phyloP scores from a whole-genome alignment of 2,113 vertebrate species.

The Cephalopterus ornatus region DNA sequence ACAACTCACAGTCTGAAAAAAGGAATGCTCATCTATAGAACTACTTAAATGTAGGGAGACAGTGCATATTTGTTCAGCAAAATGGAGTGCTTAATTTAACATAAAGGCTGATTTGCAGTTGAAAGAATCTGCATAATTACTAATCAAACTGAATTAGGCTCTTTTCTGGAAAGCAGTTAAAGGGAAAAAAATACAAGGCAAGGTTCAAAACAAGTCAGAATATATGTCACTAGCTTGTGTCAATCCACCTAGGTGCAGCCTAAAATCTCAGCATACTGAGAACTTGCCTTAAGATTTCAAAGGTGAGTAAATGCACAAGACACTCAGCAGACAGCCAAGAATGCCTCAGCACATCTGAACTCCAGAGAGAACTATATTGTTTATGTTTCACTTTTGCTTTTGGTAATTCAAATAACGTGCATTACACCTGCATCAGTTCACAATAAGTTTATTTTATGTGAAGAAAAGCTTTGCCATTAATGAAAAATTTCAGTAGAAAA shows the following conservation, averaged over 20 bases:
- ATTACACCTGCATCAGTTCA: slow-evolving; percentile 61
- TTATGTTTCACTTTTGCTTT: not conserved
- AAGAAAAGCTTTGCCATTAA: slow-evolving; percentile 76
- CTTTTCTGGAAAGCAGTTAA: not conserved
- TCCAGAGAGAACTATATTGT: not conserved
- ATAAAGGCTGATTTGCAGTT: not conserved
- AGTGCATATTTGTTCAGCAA: not conserved
- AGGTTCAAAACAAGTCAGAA: not conserved
- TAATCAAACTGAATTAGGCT: not conserved
- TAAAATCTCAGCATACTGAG: not conserved
- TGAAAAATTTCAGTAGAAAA: slow-evolving; percentile 82
- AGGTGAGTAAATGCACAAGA: not conserved
- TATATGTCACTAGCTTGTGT: not conserved
- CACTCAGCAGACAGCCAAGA: not conserved
- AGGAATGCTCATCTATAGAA: not conserved
- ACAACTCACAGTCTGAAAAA: not conserved
- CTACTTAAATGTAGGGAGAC: not conserved
- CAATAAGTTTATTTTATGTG: slow-evolving; percentile 79
- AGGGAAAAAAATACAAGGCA: not conserved
- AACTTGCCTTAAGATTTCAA: not conserved
- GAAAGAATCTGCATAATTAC: not conserved
- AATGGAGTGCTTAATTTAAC: not conserved
- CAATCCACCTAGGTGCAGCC: not conserved
- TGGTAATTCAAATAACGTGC: slow-evolving; percentile 62
- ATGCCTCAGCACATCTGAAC: not conserved